These are phyloP conservation scores for Sinosuthora webbiana DNA, from an alignment of 2,113 vertebrate species.

Conservation along the genomic window DNA sequence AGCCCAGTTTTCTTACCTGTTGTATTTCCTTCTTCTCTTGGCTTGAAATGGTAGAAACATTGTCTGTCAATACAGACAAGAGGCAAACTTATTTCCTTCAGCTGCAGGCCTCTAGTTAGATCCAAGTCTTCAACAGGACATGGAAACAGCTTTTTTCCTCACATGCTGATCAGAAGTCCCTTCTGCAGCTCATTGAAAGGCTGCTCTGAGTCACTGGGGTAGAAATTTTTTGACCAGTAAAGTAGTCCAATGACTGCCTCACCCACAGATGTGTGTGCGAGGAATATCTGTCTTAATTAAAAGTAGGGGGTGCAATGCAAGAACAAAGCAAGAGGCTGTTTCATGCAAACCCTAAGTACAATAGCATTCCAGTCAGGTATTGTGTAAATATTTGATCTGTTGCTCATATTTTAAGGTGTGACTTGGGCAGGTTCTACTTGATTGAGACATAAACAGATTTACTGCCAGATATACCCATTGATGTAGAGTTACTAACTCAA, in stretches of 20 bases:
- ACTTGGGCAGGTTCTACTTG: background rate
- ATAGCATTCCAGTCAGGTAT: background rate
- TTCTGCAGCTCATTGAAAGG: background rate
- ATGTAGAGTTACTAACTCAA: background rate
- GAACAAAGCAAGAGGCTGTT: background rate
- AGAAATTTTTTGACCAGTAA: background rate
- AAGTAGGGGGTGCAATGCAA: background rate
- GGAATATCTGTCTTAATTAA: background rate
- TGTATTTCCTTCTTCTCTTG: background rate
- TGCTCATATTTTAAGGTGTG: constrained; percentile 12
- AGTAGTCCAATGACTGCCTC: background rate
- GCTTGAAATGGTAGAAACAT: background rate
- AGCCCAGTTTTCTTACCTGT: background rate
- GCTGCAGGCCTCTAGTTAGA: background rate
- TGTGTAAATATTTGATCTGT: constrained; percentile 6
- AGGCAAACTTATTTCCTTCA: background rate
- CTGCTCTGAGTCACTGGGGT: background rate
- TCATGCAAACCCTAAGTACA: background rate
- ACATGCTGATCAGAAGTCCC: background rate
- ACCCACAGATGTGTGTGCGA: background rate
- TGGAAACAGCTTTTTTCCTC: background rate
- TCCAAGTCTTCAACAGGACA: background rate
- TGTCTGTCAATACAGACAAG: background rate
- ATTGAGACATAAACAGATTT: background rate
- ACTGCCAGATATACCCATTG: background rate